Conservation (phyloP, 2,113 vertebrate genomes). For the Euleptes europaea region DNA sequence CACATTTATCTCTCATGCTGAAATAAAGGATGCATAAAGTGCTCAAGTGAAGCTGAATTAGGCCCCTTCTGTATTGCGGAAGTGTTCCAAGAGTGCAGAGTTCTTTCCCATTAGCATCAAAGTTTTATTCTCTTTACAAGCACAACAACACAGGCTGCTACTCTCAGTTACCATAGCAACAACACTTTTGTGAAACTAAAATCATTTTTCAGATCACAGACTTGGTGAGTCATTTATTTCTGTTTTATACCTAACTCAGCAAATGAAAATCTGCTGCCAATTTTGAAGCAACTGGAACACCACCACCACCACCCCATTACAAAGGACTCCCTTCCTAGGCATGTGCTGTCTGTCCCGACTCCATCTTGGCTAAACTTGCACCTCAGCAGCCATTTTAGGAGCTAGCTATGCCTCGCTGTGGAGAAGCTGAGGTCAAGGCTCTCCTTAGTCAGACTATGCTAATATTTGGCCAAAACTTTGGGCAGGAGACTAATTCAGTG, state of each 20-base stretch:
- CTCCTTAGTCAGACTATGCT: no score
- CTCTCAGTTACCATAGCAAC: constrained; percentile 60
- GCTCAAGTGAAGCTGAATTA: not conserved
- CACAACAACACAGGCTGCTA: constrained; percentile 39
- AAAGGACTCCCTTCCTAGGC: no score
- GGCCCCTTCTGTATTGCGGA: not conserved
- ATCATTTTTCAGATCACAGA: constrained; percentile 53
- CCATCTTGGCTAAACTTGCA: no score
- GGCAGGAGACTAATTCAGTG: no score
- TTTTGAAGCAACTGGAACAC: constrained; percentile 43
- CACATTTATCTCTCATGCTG: not conserved
- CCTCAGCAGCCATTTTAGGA: no score
- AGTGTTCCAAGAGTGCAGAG: constrained; percentile 17
- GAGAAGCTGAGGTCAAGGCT: no score
- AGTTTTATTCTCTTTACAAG: constrained; percentile 41
- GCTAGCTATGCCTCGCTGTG: no score
- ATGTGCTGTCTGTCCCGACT: no score
- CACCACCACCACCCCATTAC: not conserved
- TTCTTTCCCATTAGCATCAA: constrained; percentile 47
- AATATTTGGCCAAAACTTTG: no score
- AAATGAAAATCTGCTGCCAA: constrained; percentile 20
- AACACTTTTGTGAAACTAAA: constrained; percentile 42
- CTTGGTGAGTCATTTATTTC: constrained; percentile 31
- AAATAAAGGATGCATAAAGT: not conserved
- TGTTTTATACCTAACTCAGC: constrained; percentile 34